Base-by-base conservation (phyloP, 2,797 vertebrate species). In the Pipistrellus kuhlii region DNA sequence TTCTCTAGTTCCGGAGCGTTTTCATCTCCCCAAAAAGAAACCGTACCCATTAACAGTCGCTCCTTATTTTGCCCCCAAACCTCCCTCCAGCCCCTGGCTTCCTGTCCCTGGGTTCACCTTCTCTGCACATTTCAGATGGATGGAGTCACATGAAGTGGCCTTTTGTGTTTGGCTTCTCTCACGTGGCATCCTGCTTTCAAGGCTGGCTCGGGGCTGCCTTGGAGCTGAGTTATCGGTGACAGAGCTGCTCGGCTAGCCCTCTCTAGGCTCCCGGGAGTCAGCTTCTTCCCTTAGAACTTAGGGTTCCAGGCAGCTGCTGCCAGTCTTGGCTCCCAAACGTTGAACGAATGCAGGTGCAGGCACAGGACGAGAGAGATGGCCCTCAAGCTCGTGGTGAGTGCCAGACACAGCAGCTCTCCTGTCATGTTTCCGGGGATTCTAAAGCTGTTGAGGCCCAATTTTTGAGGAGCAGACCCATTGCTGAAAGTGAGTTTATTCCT, bases 301-400 rank as follows among this genome's bases (percentile, higher is more conserved):
- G 90, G 68, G 18, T 71, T 48, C 59, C 7, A 6, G 85, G 76
- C 81, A 30, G 44, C 20, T 38, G 13, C 66, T 2, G 15, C 55
- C 8, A 35, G 53, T 14, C 14, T 38, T 27, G n/a, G 44, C 38
- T 69, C 55, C 14, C 2, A 62, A 41, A 59, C 15, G 7, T 2
- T 0, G 6, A 25, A 27, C 0, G 14, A 46, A 5, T 1, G 8
- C 21, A 3, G 46, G 20, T 35, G 2, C 1, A 1, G 57, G 30
- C 15, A 15, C 2, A 2, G 35, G n/a, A 13, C 0, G 0, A 35
- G 18, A 15, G 41, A 10, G 21, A n/a, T 2, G 30, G 10, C 15
- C 12, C 20, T 5, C 35, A 12, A 20, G 80, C 23, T 53, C 0
- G 6, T 8, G 9, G 57, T 12, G 35, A 32, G 7, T 0, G 1